Percentiles rank a stretch among this genome's conserved stretches.
Conservation (phyloP, 2,113 vertebrate genomes). For the Hyperopisus bebe region DNA sequence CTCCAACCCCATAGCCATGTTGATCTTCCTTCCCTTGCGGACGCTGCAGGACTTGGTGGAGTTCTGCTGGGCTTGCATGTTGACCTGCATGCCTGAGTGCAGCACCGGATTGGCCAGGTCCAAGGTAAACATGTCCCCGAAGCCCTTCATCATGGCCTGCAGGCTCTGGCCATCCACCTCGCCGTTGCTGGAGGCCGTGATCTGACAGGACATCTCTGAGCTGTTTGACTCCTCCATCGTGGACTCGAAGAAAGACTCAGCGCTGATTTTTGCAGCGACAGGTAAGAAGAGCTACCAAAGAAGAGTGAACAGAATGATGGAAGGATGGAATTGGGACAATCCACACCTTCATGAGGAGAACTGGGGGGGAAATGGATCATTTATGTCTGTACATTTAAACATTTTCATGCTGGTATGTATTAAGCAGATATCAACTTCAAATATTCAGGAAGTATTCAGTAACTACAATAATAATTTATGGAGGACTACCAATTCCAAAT, state of each 20-base stretch:
- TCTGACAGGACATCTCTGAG: conserved; percentile 87
- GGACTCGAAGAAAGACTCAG: conserved; percentile 89
- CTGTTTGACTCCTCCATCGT: conserved; percentile 86
- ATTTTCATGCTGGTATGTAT: background rate
- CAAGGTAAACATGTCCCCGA: conserved; percentile 82
- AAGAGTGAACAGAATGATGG: conserved; percentile 34
- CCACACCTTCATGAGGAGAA: background rate
- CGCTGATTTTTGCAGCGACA: conserved; percentile 81
- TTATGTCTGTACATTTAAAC: background rate
- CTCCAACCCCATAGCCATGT: conserved; percentile 75
- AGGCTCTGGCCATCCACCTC: conserved; percentile 77
- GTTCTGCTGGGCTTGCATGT: conserved; percentile 88
- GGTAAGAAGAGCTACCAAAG: conserved; percentile 79
- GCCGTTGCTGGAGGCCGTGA: conserved; percentile 80
- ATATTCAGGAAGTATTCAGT: background rate
- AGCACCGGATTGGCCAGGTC: conserved; percentile 74
- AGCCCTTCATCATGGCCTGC: conserved; percentile 82
- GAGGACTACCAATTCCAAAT: background rate
- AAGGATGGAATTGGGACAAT: conserved; percentile 4
- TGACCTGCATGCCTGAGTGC: conserved; percentile 84
- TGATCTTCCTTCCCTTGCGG: conserved; percentile 83
- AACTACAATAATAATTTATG: background rate
- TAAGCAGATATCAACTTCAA: background rate
- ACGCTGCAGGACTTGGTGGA: conserved; percentile 82
- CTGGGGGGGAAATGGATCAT: background rate